phyloP scores from a whole-genome alignment of 2,113 vertebrate genomes.

The Oxygymnocypris stewartii region DNA sequence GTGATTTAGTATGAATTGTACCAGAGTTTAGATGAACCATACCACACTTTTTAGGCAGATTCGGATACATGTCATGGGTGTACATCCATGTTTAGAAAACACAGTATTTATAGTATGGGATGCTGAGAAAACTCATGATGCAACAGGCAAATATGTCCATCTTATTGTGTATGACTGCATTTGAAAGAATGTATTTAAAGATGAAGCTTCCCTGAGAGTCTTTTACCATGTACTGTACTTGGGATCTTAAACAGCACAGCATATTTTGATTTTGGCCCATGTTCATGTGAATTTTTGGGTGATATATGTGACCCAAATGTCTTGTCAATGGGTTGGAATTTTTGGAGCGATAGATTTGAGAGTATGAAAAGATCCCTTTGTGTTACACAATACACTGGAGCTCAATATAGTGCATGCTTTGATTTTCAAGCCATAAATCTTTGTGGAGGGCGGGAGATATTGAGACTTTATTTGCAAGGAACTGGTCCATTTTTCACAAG shows the following conservation, averaged over 20 bases:
- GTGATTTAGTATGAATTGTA: too few species aligned
- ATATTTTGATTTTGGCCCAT: not conserved
- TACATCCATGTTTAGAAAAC: too few species aligned
- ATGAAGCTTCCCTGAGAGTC: not conserved
- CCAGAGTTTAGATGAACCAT: too few species aligned
- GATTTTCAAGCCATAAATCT: conserved; percentile 28
- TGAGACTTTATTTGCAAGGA: conserved; percentile 36
- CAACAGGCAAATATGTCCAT: not conserved
- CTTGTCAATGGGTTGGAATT: conserved; percentile 29
- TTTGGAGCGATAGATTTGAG: not conserved
- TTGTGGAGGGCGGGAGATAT: not conserved
- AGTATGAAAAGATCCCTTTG: conserved; percentile 4
- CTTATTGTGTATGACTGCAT: too few species aligned
- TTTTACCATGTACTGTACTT: not conserved
- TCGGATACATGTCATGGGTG: too few species aligned
- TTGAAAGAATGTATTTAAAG: not conserved
- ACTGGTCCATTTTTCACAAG: conserved; percentile 45
- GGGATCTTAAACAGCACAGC: not conserved
- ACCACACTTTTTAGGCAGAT: too few species aligned
- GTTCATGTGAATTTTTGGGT: conserved; percentile 33
- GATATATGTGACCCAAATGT: conserved; percentile 37
- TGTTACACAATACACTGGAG: not conserved
- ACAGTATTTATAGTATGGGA: not conserved
- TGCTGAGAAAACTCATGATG: not conserved
- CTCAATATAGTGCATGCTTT: conserved; percentile 19